Evolutionary conservation across 2,113 vertebrate species (phyloP).

Genomic region (Syngnathus scovelli): DNA sequence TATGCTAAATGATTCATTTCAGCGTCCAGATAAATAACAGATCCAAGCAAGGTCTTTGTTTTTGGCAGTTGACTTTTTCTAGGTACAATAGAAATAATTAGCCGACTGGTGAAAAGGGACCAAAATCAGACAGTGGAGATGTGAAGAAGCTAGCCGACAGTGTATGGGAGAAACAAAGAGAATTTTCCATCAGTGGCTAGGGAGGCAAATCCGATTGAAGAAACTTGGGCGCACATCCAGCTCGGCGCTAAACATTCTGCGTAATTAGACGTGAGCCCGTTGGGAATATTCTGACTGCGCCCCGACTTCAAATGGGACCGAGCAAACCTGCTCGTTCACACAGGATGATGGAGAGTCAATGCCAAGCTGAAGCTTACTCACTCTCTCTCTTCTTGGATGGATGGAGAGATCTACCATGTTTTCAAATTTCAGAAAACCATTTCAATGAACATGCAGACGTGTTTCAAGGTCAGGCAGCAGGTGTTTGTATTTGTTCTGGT

Average conservation of each 20-base stretch:
- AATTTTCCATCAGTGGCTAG: constrained; percentile 40
- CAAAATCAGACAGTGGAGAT: constrained; percentile 36
- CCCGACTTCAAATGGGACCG: constrained; percentile 16
- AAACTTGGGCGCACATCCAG: constrained; percentile 52
- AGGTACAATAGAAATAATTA: constrained; percentile 30
- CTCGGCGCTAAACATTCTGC: constrained; percentile 48
- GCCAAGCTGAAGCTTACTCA: too few species aligned
- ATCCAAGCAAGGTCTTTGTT: background rate
- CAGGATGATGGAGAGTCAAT: background rate
- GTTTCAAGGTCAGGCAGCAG: background rate
- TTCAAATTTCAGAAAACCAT: too few species aligned
- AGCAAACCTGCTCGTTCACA: constrained; percentile 30
- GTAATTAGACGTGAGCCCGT: constrained; percentile 61
- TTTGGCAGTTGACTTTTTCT: constrained; percentile 16
- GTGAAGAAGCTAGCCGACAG: constrained; percentile 41
- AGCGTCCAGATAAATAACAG: background rate
- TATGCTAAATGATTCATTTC: background rate
- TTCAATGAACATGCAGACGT: background rate
- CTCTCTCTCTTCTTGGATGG: too few species aligned
- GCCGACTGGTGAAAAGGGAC: constrained; percentile 33
- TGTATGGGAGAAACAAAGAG: constrained; percentile 39
- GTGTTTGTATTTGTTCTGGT: background rate
- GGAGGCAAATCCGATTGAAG: constrained; percentile 54
- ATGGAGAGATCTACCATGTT: too few species aligned
- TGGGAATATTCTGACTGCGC: constrained; percentile 53